Percentiles rank a stretch among this genome's conserved stretches.
These are phyloP conservation scores for Oxygymnocypris stewartii DNA, from an alignment of 2,113 vertebrate genomes.

Conservation along the genomic window DNA sequence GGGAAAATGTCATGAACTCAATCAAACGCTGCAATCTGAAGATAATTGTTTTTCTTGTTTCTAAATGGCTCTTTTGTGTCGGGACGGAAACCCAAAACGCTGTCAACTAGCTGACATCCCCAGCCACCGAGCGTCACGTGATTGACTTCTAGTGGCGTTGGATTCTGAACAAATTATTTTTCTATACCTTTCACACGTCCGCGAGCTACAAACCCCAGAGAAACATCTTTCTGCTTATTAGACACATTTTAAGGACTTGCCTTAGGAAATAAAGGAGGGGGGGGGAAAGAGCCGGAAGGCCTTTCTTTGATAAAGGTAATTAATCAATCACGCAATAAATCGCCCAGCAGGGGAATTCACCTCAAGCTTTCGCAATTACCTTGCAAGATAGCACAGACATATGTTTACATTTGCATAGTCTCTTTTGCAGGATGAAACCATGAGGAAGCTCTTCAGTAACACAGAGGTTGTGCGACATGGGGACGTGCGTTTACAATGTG, in stretches of 20 bases:
- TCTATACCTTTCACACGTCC: background rate
- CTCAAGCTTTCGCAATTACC: slow-evolving; percentile 40
- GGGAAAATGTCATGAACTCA: background rate
- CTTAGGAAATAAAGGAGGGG: background rate
- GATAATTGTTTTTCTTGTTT: slow-evolving; percentile 17
- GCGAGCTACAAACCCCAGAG: background rate
- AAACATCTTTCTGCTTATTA: background rate
- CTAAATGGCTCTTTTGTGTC: background rate
- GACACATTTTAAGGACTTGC: background rate
- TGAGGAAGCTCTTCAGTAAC: background rate
- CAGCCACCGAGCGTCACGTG: background rate
- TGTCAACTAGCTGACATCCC: slow-evolving; percentile 1
- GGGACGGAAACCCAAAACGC: background rate
- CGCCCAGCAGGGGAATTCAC: slow-evolving; percentile 35
- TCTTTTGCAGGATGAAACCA: background rate
- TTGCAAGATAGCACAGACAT: slow-evolving; percentile 1
- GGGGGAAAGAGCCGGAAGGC: background rate
- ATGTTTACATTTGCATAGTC: slow-evolving; percentile 42
- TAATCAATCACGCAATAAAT: slow-evolving; percentile 42
- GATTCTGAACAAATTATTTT: slow-evolving; percentile 3
- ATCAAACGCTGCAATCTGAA: background rate
- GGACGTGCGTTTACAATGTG: background rate
- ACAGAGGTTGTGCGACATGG: background rate
- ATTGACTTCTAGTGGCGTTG: background rate
- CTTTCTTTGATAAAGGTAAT: slow-evolving; percentile 28